A percentile compares a stretch with the other conserved stretches of the same genome.
These are phyloP conservation scores for Podarcis muralis DNA, from an alignment of 2,113 vertebrate species.

Conservation along the genomic window DNA sequence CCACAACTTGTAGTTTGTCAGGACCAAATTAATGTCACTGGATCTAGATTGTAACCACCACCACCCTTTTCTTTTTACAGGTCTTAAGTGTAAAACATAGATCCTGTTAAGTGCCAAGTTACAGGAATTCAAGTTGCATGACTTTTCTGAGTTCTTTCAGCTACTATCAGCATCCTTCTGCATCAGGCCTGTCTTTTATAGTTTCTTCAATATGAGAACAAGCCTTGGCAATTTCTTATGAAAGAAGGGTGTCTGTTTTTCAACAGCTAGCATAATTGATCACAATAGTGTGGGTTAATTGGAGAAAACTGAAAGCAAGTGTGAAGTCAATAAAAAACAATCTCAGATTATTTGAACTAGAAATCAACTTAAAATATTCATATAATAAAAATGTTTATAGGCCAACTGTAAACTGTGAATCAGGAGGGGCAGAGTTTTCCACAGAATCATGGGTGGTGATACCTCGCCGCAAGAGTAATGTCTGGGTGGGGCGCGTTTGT, in stretches of 20 bases:
- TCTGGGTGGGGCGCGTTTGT: neutral
- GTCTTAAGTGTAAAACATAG: neutral
- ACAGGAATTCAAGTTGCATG: neutral
- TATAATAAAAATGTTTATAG: neutral
- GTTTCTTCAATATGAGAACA: neutral
- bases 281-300: neutral
- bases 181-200: neutral
- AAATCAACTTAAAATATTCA: neutral
- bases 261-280: neutral
- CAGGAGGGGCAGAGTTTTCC: neutral
- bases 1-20: neutral
- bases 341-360: neutral
- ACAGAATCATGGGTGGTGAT: too few relatives aligned
- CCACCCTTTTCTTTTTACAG: neutral
- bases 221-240: neutral
- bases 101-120: neutral
- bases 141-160: neutral
- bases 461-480: too few relatives aligned
- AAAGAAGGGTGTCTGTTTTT: neutral
- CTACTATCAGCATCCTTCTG: neutral
- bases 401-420: neutral
- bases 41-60: neutral
- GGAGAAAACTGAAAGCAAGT: neutral
- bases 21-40: conserved; percentile 14
- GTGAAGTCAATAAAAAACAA: neutral